Evolutionary conservation across 2,888 invertebrate species (phyloP).

Genomic region (Alentia gelatinosa): DNA sequence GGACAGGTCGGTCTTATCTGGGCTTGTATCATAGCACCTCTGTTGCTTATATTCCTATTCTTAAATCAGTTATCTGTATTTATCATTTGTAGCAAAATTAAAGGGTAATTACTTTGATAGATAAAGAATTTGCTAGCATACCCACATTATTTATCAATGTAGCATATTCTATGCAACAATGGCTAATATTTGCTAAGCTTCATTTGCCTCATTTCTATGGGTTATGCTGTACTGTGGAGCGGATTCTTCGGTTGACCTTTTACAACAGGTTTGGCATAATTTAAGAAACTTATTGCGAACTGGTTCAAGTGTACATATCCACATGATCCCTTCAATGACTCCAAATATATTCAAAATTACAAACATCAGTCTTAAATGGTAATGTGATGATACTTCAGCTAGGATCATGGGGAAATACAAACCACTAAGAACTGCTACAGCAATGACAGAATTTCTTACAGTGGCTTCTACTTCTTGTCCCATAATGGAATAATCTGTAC

Average conservation of each 20-base stretch:
- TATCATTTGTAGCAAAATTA: too few species aligned
- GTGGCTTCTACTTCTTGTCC: background rate
- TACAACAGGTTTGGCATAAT: background rate
- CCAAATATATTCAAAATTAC: background rate
- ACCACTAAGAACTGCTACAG: background rate
- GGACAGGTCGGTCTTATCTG: too few species aligned
- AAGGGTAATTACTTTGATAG: too few species aligned
- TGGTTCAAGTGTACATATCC: background rate
- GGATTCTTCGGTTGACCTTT: background rate
- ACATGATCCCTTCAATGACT: background rate
- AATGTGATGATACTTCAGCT: background rate
- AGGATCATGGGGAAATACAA: background rate
- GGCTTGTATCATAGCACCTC: too few species aligned
- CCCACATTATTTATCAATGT: too few species aligned
- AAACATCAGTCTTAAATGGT: background rate
- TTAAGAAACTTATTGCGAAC: background rate
- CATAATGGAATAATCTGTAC: background rate
- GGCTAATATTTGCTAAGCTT: too few species aligned
- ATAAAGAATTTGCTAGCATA: too few species aligned
- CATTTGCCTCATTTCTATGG: too few species aligned
- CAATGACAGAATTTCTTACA: background rate
- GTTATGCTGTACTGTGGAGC: too few species aligned
- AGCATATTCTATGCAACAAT: too few species aligned
- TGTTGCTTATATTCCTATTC: too few species aligned
- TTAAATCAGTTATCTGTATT: too few species aligned